phyloP scores from a whole-genome alignment of 35 echinoderm and acorn worm genomes.

The Stichopus chloronotus region DNA sequence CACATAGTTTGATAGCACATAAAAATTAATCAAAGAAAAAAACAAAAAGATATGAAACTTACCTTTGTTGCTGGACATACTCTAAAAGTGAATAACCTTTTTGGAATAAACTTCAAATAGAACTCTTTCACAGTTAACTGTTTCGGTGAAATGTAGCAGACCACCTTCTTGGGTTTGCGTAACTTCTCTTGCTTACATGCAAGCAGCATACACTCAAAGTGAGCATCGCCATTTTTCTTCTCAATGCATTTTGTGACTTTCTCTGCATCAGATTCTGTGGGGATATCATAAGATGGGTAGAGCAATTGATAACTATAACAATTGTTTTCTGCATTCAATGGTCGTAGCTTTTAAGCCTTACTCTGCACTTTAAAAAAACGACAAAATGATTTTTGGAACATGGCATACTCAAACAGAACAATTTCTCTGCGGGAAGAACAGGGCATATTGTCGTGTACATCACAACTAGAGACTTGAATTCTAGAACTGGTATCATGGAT shows the following conservation, averaged over 20 bases:
- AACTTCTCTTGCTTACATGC: slow-evolving; percentile 75
- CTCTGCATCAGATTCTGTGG: slow-evolving; percentile 71
- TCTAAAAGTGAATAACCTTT: slow-evolving; percentile 91
- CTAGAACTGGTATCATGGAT: too few relatives aligned
- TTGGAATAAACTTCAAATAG: slow-evolving; percentile 95
- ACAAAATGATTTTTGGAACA: too few relatives aligned
- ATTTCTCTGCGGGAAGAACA: too few relatives aligned
- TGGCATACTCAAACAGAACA: too few relatives aligned
- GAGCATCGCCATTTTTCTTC: slow-evolving; percentile 88
- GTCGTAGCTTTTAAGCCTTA: too few relatives aligned
- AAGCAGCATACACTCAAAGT: slow-evolving; percentile 81
- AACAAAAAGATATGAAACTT: not conserved
- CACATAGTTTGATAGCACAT: too few relatives aligned
- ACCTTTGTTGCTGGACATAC: slow-evolving; percentile 99
- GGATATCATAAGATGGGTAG: not conserved
- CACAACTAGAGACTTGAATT: too few relatives aligned
- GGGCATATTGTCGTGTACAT: too few relatives aligned
- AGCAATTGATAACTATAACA: not conserved
- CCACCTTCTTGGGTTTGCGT: slow-evolving; percentile 87
- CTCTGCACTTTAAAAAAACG: too few relatives aligned
- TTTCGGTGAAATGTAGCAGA: slow-evolving; percentile 95
- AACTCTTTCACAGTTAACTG: slow-evolving; percentile 98
- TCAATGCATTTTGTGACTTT: slow-evolving; percentile 87
- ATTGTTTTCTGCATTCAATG: not conserved
- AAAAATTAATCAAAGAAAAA: not conserved